Evolutionary conservation across 35 echinoderm and acorn worm species (phyloP).

Genomic region (Heliocidaris tuberculata): DNA sequence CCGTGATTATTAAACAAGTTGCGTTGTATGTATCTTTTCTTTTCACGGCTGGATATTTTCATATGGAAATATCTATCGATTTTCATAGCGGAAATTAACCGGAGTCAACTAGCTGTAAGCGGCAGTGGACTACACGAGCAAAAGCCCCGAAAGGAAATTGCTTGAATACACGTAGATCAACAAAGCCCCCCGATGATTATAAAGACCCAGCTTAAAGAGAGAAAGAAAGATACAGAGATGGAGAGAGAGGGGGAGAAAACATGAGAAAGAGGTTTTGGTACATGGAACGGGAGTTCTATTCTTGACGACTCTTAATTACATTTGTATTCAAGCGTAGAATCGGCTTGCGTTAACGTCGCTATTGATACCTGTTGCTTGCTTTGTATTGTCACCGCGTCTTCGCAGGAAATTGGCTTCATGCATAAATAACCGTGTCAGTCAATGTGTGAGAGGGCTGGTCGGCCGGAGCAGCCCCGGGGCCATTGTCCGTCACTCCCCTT

Average conservation of each 20-base stretch:
- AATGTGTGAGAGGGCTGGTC: background rate
- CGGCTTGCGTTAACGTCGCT: conserved; percentile 21
- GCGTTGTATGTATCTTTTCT: background rate
- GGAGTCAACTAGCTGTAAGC: conserved; percentile 45
- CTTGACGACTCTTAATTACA: conserved; percentile 45
- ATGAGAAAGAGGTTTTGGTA: background rate
- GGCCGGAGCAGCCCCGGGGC: conserved; percentile 37
- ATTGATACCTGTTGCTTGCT: conserved; percentile 49
- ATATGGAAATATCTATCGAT: conserved; percentile 50
- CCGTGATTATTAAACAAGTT: conserved; percentile 28
- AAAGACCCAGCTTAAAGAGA: background rate
- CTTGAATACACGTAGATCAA: conserved; percentile 45
- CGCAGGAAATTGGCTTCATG: conserved; percentile 47
- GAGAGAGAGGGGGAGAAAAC: background rate
- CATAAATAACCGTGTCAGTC: conserved; percentile 49
- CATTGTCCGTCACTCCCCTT: conserved; percentile 26
- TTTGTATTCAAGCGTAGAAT: conserved; percentile 43
- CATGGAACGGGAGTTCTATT: background rate
- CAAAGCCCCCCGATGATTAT: background rate
- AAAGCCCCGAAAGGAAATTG: conserved; percentile 31
- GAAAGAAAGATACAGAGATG: background rate
- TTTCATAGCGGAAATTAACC: conserved; percentile 46
- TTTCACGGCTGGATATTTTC: conserved; percentile 7
- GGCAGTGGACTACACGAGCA: conserved; percentile 30
- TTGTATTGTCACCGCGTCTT: conserved; percentile 30